Evolutionary conservation across 2,113 vertebrate species (phyloP).

Genomic region (Lagopus muta): DNA sequence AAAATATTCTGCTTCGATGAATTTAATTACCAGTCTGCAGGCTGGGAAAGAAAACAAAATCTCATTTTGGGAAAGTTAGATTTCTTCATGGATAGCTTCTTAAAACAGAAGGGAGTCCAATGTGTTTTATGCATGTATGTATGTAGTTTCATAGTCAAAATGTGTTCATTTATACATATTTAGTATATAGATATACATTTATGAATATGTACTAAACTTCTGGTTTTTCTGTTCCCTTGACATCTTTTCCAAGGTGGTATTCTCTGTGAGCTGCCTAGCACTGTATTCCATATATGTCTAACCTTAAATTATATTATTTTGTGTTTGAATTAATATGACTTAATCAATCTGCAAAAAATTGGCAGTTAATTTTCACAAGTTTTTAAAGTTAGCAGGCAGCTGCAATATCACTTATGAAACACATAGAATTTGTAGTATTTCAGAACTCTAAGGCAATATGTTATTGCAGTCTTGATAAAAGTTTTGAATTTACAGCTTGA

Average conservation of each 20-base stretch:
- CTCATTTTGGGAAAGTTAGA: not conserved
- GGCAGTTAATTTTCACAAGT: not conserved
- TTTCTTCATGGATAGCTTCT: not conserved
- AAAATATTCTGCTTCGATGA: not conserved
- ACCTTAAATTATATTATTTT: not conserved
- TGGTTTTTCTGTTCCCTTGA: not conserved
- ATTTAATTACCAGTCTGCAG: not conserved
- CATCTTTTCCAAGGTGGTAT: not conserved
- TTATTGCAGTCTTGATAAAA: not conserved
- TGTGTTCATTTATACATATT: not conserved
- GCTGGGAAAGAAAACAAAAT: not conserved
- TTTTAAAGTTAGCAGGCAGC: not conserved
- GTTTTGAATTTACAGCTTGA: not conserved
- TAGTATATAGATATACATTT: not conserved
- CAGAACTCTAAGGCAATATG: not conserved
- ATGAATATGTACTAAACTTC: not conserved
- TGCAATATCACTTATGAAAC: not conserved
- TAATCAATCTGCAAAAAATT: not conserved
- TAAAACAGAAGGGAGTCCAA: not conserved
- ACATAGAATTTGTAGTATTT: not conserved
- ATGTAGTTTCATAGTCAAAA: not conserved
- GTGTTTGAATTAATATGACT: not conserved
- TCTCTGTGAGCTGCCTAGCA: not conserved
- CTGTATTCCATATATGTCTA: not conserved
- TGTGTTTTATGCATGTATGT: not conserved